Percentiles rank a stretch among this genome's conserved stretches.
Conservation (phyloP, 2,113 vertebrate genomes). For the Callospermophilus lateralis region DNA sequence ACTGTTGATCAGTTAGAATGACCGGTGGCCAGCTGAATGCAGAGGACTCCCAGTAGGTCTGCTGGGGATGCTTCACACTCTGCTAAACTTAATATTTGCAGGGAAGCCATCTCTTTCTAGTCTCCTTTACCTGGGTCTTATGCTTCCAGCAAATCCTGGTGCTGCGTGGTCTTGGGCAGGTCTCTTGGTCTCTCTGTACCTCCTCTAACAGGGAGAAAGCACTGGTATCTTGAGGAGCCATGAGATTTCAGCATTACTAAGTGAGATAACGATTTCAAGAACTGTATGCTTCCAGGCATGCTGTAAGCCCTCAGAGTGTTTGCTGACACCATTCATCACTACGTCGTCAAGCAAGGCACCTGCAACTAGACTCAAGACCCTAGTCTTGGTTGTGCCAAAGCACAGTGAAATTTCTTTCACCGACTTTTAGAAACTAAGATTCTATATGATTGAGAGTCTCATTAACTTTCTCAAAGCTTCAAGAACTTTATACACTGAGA, state of each 20-base stretch:
- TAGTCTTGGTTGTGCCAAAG: background rate
- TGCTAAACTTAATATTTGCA: background rate
- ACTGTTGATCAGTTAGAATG: background rate
- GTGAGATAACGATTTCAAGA: background rate
- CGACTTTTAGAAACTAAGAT: background rate
- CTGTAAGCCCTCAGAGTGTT: background rate
- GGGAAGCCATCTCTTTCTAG: background rate
- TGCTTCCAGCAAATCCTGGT: background rate
- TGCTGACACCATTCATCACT: background rate
- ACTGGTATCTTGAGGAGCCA: background rate
- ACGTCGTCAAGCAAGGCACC: background rate
- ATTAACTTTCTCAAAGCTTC: background rate
- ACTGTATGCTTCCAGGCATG: background rate
- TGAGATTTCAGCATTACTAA: background rate
- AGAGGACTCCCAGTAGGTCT: background rate
- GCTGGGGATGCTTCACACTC: background rate
- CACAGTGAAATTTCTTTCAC: background rate
- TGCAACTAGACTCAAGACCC: background rate
- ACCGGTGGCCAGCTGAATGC: background rate
- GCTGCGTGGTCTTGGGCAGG: background rate
- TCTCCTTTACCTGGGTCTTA: background rate
- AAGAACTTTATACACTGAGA: background rate
- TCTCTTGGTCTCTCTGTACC: slow-evolving; percentile 11
- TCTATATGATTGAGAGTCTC: background rate
- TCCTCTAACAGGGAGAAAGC: background rate